phyloP scores from a whole-genome alignment of 2,888 invertebrate genomes.

The Chrysotoxum bicinctum region DNA sequence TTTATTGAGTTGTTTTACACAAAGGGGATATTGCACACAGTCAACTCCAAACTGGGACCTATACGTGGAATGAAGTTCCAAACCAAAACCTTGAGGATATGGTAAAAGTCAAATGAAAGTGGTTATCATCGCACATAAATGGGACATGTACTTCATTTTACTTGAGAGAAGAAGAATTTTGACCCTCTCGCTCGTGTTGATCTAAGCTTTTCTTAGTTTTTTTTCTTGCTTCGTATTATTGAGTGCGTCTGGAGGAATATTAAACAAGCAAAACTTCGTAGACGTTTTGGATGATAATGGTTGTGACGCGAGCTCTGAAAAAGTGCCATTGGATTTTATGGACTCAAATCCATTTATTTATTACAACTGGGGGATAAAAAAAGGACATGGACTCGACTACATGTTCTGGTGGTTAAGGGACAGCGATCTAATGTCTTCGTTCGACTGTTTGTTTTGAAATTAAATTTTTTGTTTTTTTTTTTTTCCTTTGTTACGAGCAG shows the following conservation, averaged over 20 bases:
- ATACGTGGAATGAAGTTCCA: neutral
- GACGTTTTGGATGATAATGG: conserved; percentile 21
- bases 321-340: conserved; percentile 14
- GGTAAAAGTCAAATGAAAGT: conserved; percentile 32
- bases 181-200: neutral
- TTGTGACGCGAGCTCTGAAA: conserved; percentile 2
- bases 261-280: conserved; percentile 14
- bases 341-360: conserved; percentile 11
- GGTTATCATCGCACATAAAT: conserved; percentile 29
- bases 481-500: neutral
- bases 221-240: neutral
- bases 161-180: neutral
- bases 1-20: conserved; percentile 32
- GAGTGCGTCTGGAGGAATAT: conserved; percentile 35
- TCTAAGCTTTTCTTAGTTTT: neutral
- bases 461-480: neutral
- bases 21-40: neutral
- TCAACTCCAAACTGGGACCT: neutral
- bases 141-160: conserved; percentile 22
- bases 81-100: conserved; percentile 19
- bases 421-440: neutral
- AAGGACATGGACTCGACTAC: neutral
- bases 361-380: neutral
- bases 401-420: neutral
- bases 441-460: neutral